phyloP scores from a whole-genome alignment of 2,797 vertebrate genomes.

The Mionectes olivaceus region DNA sequence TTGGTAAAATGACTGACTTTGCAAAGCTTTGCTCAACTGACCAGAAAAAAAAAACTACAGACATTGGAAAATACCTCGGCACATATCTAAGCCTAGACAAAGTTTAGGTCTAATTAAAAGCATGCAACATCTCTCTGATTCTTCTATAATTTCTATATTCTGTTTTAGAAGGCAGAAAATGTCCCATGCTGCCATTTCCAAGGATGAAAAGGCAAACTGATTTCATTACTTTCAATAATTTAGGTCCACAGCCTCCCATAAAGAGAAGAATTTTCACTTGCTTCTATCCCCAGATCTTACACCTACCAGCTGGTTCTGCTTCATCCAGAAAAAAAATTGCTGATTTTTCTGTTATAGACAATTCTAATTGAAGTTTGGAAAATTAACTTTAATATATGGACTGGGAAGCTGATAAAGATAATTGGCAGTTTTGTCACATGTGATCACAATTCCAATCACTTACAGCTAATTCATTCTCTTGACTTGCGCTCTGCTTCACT shows the following conservation, averaged over 20 bases:
- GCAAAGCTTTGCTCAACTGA: neutral
- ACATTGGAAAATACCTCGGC: neutral
- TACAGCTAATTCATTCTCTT: neutral
- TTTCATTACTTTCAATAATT: neutral
- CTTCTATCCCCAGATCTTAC: neutral
- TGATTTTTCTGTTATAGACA: neutral
- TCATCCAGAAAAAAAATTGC: neutral
- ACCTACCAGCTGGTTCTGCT: neutral
- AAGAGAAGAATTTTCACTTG: neutral
- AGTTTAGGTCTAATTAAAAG: neutral
- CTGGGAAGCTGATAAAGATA: neutral
- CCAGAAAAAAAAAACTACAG: neutral
- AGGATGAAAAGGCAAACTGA: neutral
- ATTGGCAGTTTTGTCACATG: neutral
- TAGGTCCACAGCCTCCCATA: neutral
- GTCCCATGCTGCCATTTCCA: neutral
- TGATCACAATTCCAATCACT: neutral
- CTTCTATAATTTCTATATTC: neutral
- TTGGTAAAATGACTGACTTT: neutral
- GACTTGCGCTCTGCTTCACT: neutral
- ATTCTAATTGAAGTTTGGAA: neutral
- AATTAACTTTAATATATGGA: neutral
- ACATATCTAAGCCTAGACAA: neutral
- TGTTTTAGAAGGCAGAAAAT: neutral
- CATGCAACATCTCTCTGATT: neutral